A percentile compares a stretch with the other conserved stretches of the same genome.
Evolutionary conservation across 2,888 invertebrate species (phyloP).

Genomic region (Argyresthia goedartella): DNA sequence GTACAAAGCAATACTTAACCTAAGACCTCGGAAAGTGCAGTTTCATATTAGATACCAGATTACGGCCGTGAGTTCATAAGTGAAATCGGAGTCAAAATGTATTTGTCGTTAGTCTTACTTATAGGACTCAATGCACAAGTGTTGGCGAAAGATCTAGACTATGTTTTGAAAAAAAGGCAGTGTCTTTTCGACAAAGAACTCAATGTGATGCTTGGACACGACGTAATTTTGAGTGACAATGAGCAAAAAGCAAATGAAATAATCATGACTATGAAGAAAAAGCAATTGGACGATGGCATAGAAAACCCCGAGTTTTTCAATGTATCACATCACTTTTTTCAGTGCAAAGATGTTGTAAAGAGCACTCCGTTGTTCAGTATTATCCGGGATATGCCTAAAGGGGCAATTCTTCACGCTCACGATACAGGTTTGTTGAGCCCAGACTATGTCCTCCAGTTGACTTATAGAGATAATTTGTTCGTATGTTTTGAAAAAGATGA

Average conservation of each 20-base stretch:
- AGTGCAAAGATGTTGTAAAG: slow-evolving; percentile 70
- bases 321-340: slow-evolving; percentile 77
- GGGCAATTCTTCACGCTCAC: slow-evolving; percentile 78
- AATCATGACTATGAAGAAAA: slow-evolving; percentile 68
- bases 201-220: slow-evolving; percentile 60
- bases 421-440: slow-evolving; percentile 73
- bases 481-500: slow-evolving; percentile 47
- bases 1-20: no score
- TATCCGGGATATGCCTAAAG: slow-evolving; percentile 81
- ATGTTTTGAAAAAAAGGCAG: slow-evolving; percentile 35
- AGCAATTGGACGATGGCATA: slow-evolving; percentile 61
- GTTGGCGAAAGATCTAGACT: slow-evolving; percentile 12
- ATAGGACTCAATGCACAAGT: no score
- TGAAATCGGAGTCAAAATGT: no score
- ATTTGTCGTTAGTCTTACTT: no score
- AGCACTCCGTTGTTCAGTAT: slow-evolving; percentile 73
- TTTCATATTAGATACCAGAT: no score
- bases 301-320: slow-evolving; percentile 62
- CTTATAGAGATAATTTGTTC: slow-evolving; percentile 73
- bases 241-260: slow-evolving; percentile 70
- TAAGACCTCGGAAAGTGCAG: no score
- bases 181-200: slow-evolving; percentile 59
- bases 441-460: slow-evolving; percentile 73
- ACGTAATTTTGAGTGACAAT: slow-evolving; percentile 53
- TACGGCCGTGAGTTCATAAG: neutral